Percentiles rank a stretch among this genome's conserved stretches.
These are phyloP conservation scores for Ramphastos sulfuratus DNA, from an alignment of 2,113 vertebrate genomes.

Conservation along the genomic window DNA sequence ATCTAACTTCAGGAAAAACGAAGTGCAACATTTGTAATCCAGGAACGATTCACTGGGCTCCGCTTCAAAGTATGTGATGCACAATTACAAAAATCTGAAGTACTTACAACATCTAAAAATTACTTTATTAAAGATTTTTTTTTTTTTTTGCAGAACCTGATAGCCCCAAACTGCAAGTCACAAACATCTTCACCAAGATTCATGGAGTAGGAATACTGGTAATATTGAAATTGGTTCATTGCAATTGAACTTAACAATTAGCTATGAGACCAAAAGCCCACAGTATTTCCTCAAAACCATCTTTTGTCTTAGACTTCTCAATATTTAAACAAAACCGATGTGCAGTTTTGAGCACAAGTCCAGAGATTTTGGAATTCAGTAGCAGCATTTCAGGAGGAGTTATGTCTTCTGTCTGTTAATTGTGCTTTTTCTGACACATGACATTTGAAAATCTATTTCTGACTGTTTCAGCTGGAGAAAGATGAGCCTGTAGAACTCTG, in stretches of 20 bases:
- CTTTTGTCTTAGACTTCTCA: background rate
- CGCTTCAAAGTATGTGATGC: background rate
- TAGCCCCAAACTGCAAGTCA: background rate
- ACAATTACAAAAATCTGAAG: background rate
- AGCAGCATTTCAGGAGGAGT: background rate
- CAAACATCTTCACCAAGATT: background rate
- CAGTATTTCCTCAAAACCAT: background rate
- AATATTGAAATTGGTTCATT: background rate
- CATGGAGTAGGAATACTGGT: background rate
- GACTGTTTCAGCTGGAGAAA: background rate
- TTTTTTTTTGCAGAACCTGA: background rate
- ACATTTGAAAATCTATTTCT: constrained; percentile 8
- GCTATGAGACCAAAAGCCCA: background rate
- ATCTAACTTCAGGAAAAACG: background rate
- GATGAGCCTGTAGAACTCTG: background rate
- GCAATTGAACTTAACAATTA: background rate
- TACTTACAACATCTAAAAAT: background rate
- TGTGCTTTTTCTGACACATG: background rate
- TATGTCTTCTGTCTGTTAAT: background rate
- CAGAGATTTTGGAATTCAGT: background rate
- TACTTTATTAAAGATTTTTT: background rate
- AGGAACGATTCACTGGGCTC: background rate
- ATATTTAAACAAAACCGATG: background rate
- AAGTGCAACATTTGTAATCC: background rate
- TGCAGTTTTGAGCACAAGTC: background rate